These are phyloP conservation scores for Dendrocincla fuliginosa DNA, from an alignment of 2,797 vertebrate genomes.

Conservation along the genomic window DNA sequence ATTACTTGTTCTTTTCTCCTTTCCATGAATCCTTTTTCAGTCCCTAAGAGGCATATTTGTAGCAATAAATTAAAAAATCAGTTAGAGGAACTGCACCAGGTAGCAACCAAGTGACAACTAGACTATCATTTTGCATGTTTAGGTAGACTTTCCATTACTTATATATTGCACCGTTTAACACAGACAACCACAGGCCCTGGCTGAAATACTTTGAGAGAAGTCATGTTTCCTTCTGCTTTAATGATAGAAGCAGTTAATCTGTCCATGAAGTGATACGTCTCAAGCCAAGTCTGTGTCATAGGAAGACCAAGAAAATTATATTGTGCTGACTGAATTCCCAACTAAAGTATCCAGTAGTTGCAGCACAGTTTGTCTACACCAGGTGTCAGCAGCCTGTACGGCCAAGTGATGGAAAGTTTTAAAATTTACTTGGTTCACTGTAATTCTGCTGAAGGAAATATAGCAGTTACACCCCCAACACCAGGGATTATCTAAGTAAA, in stretches of 20 bases:
- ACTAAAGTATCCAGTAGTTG: neutral
- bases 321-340: neutral
- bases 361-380: neutral
- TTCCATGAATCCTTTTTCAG: neutral
- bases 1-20: neutral
- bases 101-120: neutral
- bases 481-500: neutral
- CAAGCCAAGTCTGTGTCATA: neutral
- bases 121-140: neutral
- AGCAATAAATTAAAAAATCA: neutral
- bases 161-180: neutral
- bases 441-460: neutral
- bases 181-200: neutral
- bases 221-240: neutral
- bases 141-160: neutral
- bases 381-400: neutral
- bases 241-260: neutral
- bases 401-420: neutral
- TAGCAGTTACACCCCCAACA: neutral
- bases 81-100: neutral
- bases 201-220: neutral
- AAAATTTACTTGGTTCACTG: neutral
- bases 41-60: neutral
- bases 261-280: neutral
- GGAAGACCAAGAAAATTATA: neutral